Conservation (phyloP, 2,888 invertebrate genomes). For the Chalcis sispes region DNA sequence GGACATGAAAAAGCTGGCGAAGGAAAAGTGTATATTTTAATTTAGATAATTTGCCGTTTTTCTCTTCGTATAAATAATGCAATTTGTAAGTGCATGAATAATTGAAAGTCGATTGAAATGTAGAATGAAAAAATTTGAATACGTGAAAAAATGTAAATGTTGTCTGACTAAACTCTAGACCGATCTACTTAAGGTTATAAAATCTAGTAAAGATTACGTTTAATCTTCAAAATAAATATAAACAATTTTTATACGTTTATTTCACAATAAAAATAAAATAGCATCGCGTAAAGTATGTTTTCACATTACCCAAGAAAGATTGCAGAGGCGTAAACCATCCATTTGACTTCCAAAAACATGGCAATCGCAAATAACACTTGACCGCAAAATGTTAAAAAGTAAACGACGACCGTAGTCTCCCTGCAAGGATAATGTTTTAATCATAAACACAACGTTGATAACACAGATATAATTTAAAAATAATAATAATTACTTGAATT, state of each 20-base stretch:
- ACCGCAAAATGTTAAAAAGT: slow-evolving; percentile 66
- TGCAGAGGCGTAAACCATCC: slow-evolving; percentile 68
- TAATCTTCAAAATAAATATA: too few relatives aligned
- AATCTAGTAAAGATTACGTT: too few relatives aligned
- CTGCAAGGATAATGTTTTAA: slow-evolving; percentile 76
- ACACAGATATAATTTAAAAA: background rate
- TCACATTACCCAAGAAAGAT: slow-evolving; percentile 67
- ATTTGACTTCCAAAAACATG: slow-evolving; percentile 64
- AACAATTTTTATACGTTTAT: too few relatives aligned
- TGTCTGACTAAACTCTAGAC: too few relatives aligned
- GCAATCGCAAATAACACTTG: slow-evolving; percentile 68
- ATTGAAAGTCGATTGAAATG: background rate
- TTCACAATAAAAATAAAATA: background rate
- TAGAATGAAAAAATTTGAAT: background rate
- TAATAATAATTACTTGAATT: slow-evolving; percentile 79
- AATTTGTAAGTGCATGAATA: too few relatives aligned
- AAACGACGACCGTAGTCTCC: slow-evolving; percentile 77
- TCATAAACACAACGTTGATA: too few relatives aligned
- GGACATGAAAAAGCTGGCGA: slow-evolving; percentile 84
- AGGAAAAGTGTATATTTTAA: too few relatives aligned
- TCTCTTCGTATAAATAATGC: too few relatives aligned
- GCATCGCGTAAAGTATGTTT: background rate
- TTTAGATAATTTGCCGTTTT: background rate
- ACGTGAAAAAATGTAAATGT: too few relatives aligned
- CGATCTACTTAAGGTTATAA: too few relatives aligned